Base-by-base conservation (phyloP, 2,113 vertebrate species). In the Lichenostomus cassidix region DNA sequence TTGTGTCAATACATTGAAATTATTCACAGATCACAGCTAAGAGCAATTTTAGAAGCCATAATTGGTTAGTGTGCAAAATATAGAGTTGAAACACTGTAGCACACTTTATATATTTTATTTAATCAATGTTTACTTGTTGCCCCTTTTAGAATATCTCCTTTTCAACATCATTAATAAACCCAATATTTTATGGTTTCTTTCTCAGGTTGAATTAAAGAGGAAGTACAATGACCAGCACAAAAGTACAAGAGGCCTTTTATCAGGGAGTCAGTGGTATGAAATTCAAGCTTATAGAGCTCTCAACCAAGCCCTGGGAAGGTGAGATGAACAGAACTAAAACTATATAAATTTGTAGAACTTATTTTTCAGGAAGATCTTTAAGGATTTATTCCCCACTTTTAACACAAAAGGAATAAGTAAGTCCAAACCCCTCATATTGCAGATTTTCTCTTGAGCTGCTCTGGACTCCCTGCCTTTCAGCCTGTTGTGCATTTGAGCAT, bases 231-330 rank as follows among this genome's bases (percentile, higher is more conserved):
- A 99, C 85, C 98, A 98, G 75, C 98, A 99, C 97, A 98, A 98
- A 95, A 98, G 97, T 96, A 95, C 96, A 44, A 98, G 99, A 95
- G 99, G 99, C 73, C 98, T 99, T 90, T 98, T 99, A 82, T 94
- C 99, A 49, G 99, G 99, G 31, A 91, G 98, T 74, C 98, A 98
- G 16, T 99, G 99, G 99, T 99, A 99, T 89, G 99, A 99, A 98
- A 99, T 99, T 86, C 99, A 99, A 98, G 99, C 99, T 63, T 99
- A 99, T 50, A 98, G 99, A 74, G 99, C 99, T 86, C 97, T 99
- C 53, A 99, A 99, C 96, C 99, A 99, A 97, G 99, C 99, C 83
- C 98, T 99, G 47, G 99, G 99, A 73, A 99, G 99, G 99, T 99
- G 94, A 96, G 97, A 95, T 27, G 69, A 95, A 46, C 15, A 15